Evolutionary conservation across 2,888 invertebrate genomes (phyloP), one percentile per base, ranked within the genome.

Genomic region (Rosalia funebris): DNA sequence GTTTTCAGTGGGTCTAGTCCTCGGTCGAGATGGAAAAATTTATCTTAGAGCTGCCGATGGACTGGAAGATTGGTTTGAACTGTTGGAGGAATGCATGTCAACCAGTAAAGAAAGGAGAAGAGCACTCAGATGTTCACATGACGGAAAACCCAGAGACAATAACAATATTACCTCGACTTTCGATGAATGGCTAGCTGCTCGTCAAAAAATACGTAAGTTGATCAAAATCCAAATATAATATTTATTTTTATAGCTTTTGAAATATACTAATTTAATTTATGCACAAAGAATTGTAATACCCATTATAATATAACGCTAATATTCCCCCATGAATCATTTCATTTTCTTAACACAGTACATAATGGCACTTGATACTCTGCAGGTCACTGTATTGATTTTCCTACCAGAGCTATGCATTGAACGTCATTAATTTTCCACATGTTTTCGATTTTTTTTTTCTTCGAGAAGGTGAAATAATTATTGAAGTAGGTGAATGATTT

Each of bases 51-150:
- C 84, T 25, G 77, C 82, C 47, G 85, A 86, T 63, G 87, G 86
- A 46, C 80, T 88, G 39, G 87, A 88, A 77, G 87, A 88, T 76
- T 88, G 88, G 87, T 87, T 87, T 75, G 87, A 88, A 76, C 79
- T 87, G 62, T 78, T 88, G 46, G 87, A 88, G 83, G 88, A 88
- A 78, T 88, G 88, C 73, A 87, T 85, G 69, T 77, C 86, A 72
- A 85, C 84, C 66, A 88, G 88, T 68, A 88, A 88, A 75, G 88
- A 88, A 74, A 82, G 88, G 41, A 81, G 88, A 54, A 83, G 83
- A 69, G 87, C 86, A 2, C 78, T 88, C 25, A 78, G 85, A 59
- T 80, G 81, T 66, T 83, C 84, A 9, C 83, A 83, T 37, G 82
- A 83, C 66, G 81, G 80, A 36, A 80, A 79, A 61, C 75, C 75